Evolutionary conservation across 1,140 invertebrate species (phyloP), one percentile per base, ranked within the genome.

Genomic region (Elysia chlorotica): DNA sequence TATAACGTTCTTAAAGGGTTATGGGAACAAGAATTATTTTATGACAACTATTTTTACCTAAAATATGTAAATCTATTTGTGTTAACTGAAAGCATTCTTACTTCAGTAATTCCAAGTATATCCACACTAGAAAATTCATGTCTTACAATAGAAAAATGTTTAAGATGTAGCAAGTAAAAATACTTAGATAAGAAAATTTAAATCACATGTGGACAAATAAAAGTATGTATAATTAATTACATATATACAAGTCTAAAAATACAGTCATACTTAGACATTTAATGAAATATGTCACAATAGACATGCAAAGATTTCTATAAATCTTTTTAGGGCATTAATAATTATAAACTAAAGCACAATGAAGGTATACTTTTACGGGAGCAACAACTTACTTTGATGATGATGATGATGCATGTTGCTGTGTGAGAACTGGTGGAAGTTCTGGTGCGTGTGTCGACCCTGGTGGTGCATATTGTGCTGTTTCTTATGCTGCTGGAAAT

Each of bases 341-440:
- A 6, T 6, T 6, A 59, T 25, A 10, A 17, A 21, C 6, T 17
- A 6, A 21, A 25, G 6, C 25, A 59, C 6, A 63, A 35, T 30
- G 61, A 35, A 63, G 3, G 28, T 33, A 35, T n/a, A 48, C 41
- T 31, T 33, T 31, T 14, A 63, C 28, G 23, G 6, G 17, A 4
- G 5, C 25, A 25, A 30, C 4, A 10, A 14, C 14, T 41, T 66
- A 4, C 19, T 6, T 5, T 37, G 2, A 41, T 17, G 31, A 21
- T 66, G 65, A 17, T 66, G 65, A 6, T 41, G 65, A 41, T 66
- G 65, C 61, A 66, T 66, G 36, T 23, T 66, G 72, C 75, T 73
- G 69, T 25, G 73, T 69, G 75, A 37, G 4, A 70, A 33, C 23
- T 77, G 75, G n/a, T 77, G 74, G 56, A 72, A 35, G 33, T 38